Evolutionary conservation across 2,888 invertebrate species (phyloP), one percentile per base, ranked within the genome.

Genomic region (Tyria jacobaeae): DNA sequence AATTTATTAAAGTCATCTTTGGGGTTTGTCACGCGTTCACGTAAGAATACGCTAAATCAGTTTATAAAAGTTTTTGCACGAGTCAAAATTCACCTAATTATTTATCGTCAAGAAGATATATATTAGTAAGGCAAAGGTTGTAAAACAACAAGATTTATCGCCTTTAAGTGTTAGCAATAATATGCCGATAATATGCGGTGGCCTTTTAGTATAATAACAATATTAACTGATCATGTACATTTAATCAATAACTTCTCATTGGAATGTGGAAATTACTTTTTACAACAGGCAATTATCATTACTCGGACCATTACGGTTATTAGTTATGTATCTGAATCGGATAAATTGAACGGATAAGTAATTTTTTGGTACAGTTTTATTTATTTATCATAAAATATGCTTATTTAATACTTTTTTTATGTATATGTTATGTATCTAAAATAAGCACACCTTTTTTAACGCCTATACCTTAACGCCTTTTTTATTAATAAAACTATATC

Each of bases 251-350:
- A 70, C 27, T 74, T 64, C 54, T 54, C 59, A 51, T 60, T 68
- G 52, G 53, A 73, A 62, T 49, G 57, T n/a, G 64, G 57, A 74
- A 64, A 75, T 75, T 64, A 66, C 66, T 66, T 75, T 73, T 69
- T 61, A 75, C 59, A 56, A 54, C 66, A 10, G 50, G 54, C 41
- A 24, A 63, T 73, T 75, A 74, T 60, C 58, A 61, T 65, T 65
- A 54, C 50, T 62, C 60, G 68, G 60, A 25, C 57, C 62, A 64
- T 62, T 64, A 64, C 14, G 24, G 60, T 63, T 37, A 65, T 67
- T 68, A 68, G 48, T n/a, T 27, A n/a, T n/a, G n/a, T n/a, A 31
- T n/a, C 47, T 9, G 24, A n/a, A 27, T 34, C 34, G 55, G 25
- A 56, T 62, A 51, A 64, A 73, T 51, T 34, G 34, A 4, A n/a